phyloP scores from a whole-genome alignment of 2,113 vertebrate genomes.

The Verasper variegatus region DNA sequence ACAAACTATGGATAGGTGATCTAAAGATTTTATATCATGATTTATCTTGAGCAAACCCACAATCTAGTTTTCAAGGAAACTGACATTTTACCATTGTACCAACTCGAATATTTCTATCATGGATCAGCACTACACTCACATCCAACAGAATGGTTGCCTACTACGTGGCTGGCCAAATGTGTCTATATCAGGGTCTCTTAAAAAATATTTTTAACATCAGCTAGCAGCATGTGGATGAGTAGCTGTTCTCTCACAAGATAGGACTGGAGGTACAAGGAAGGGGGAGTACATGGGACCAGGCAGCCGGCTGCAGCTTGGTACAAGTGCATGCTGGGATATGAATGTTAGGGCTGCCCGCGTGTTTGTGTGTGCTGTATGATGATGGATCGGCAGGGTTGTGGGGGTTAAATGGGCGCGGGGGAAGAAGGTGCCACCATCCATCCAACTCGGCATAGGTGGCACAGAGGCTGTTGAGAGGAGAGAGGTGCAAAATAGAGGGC shows the following conservation, averaged over 20 bases:
- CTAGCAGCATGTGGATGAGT: neutral
- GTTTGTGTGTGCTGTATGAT: conserved; percentile 45
- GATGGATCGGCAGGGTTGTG: conserved; percentile 65
- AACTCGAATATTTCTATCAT: neutral
- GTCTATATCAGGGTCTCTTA: neutral
- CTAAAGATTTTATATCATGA: neutral
- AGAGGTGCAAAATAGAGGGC: conserved; percentile 62
- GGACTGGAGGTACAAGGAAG: neutral
- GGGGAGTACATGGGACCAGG: neutral
- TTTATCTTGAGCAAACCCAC: neutral
- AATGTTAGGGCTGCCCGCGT: conserved; percentile 32
- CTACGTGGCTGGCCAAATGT: neutral
- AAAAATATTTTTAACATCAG: neutral
- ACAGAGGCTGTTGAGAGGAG: conserved; percentile 46
- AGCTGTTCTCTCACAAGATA: neutral
- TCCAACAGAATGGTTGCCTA: neutral
- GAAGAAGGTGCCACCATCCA: conserved; percentile 63
- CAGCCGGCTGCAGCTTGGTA: conserved; percentile 24
- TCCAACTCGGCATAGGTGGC: conserved; percentile 59
- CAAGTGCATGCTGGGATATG: conserved; percentile 32
- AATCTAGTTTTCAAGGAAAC: neutral
- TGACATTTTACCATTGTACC: neutral
- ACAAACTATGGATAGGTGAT: neutral
- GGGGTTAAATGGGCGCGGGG: conserved; percentile 71
- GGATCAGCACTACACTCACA: neutral